A percentile compares a stretch with the other conserved stretches of the same genome.
Evolutionary conservation across 2,113 vertebrate species (phyloP).

Genomic region (Tapirus terrestris): DNA sequence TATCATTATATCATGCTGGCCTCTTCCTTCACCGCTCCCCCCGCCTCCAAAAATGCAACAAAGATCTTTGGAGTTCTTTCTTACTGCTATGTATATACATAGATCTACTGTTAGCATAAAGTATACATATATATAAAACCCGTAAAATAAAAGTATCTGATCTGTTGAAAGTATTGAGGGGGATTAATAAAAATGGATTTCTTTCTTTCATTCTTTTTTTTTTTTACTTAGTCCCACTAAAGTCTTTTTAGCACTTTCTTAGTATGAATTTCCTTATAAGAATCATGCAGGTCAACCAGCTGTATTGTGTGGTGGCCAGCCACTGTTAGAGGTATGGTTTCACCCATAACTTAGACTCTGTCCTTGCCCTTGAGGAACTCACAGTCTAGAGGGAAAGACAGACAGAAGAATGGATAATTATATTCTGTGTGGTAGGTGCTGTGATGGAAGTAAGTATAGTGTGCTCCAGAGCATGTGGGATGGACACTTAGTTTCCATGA

Average conservation of each 20-base stretch:
- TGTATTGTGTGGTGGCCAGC: neutral
- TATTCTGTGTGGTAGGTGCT: neutral
- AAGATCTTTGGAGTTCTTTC: neutral
- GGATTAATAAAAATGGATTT: neutral
- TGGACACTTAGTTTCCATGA: slow-evolving; percentile 10
- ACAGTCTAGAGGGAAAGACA: neutral
- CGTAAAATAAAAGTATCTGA: neutral
- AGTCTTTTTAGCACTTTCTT: neutral
- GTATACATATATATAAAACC: neutral
- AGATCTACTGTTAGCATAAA: neutral
- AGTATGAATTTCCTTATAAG: neutral
- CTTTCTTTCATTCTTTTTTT: neutral
- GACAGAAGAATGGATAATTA: neutral
- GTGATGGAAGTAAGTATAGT: neutral
- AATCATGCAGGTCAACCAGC: neutral
- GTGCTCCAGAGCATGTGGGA: neutral
- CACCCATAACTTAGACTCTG: neutral
- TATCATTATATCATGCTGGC: neutral
- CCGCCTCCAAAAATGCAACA: neutral
- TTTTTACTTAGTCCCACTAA: neutral
- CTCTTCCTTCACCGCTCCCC: neutral
- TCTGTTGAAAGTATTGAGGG: neutral
- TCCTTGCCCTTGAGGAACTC: neutral
- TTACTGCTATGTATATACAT: neutral
- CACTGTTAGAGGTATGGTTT: neutral